Percentiles rank a stretch among this genome's conserved stretches.
phyloP scores from a whole-genome alignment of 2,888 invertebrate species.

The Lypha dubia region DNA sequence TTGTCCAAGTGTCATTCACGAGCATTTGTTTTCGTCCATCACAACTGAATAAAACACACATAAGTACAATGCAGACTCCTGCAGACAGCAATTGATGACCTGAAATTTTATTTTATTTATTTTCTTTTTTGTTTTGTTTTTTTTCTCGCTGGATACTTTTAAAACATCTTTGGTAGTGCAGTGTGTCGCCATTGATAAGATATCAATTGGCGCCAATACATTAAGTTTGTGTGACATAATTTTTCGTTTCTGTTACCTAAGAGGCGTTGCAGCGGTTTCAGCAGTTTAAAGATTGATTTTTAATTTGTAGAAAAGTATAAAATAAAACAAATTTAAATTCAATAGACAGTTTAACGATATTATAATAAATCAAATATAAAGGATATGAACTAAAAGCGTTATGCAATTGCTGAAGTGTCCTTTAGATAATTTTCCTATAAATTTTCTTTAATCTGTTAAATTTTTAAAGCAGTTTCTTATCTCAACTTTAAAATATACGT shows the following conservation, averaged over 20 bases:
- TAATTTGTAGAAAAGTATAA: neutral
- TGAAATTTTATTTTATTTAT: conserved; percentile 54
- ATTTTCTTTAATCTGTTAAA: no score
- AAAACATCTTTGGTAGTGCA: conserved; percentile 50
- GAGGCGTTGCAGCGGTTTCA: conserved; percentile 7
- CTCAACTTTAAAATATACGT: no score
- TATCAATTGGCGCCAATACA: conserved; percentile 76
- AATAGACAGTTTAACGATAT: neutral
- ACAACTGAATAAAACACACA: conserved; percentile 1
- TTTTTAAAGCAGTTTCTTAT: no score
- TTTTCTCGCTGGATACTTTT: conserved; percentile 21
- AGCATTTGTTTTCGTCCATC: conserved; percentile 64
- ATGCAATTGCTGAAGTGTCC: no score
- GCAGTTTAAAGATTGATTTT: conserved; percentile 24
- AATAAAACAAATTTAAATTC: conserved; percentile 9
- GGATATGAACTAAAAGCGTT: no score
- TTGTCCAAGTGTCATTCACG: conserved; percentile 69
- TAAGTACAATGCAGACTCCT: conserved; percentile 35
- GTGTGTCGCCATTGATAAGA: conserved; percentile 74
- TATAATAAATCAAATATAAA: neutral
- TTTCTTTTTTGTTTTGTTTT: neutral
- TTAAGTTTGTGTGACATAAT: conserved; percentile 70
- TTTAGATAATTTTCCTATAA: no score
- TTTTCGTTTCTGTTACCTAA: conserved; percentile 26
- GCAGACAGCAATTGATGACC: conserved; percentile 65